Conservation (phyloP, 2,888 invertebrate genomes). For the Eristalis pertinax region DNA sequence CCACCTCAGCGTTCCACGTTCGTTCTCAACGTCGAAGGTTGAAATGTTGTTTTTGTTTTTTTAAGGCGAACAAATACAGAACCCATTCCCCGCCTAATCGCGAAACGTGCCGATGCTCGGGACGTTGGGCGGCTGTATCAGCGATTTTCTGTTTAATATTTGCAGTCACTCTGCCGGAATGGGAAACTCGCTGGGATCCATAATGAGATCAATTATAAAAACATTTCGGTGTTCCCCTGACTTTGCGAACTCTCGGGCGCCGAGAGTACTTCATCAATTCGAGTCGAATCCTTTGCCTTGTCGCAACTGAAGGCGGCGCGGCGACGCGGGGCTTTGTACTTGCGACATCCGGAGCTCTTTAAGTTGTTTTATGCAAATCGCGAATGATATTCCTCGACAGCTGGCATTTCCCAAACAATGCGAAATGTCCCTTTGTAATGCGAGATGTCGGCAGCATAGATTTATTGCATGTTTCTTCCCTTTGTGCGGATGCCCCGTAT, state of each 20-base stretch:
- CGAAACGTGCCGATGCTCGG: neutral
- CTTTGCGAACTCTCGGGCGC: neutral
- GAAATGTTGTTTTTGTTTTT: neutral
- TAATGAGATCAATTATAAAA: neutral
- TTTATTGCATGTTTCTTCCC: neutral
- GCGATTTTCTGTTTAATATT: slow-evolving; percentile 1
- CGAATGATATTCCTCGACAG: neutral
- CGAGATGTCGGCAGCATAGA: neutral
- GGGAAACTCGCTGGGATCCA: neutral
- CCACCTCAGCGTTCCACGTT: slow-evolving; percentile 4
- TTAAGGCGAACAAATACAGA: neutral
- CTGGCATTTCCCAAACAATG: neutral
- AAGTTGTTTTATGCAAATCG: neutral
- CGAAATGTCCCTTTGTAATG: neutral
- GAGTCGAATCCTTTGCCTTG: neutral
- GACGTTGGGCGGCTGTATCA: neutral
- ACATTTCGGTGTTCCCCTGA: neutral
- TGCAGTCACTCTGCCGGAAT: neutral
- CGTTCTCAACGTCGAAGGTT: neutral
- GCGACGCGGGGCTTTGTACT: neutral
- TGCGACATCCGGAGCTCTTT: neutral
- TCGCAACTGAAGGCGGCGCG: neutral
- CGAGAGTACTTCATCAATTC: neutral
- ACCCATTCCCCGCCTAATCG: neutral
- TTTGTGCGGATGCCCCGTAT: neutral